phyloP scores from a whole-genome alignment of 1,140 invertebrate genomes.

The Oedothorax gibbosus region DNA sequence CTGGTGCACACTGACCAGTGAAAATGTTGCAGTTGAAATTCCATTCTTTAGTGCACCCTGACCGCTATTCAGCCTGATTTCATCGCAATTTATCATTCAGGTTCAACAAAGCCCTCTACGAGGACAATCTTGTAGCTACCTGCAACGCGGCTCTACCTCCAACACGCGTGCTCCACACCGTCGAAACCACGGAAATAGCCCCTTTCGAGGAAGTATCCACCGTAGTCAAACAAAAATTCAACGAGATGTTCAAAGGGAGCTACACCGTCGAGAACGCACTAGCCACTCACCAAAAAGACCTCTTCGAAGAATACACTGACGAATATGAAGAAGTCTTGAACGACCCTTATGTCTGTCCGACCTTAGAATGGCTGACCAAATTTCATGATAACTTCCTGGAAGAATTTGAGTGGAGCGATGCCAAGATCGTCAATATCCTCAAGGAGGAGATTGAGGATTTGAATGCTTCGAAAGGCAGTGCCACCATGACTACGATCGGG shows the following conservation, averaged over 20 bases:
- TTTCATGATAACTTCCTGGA: conserved; percentile 24
- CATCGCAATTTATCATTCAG: too few relatives aligned
- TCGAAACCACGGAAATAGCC: conserved; percentile 10
- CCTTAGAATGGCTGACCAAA: conserved; percentile 24
- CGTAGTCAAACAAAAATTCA: conserved; percentile 52
- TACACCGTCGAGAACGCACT: conserved; percentile 35
- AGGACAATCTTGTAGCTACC: conserved; percentile 22
- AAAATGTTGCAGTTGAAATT: too few relatives aligned
- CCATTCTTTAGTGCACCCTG: too few relatives aligned
- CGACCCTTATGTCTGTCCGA: conserved; percentile 47
- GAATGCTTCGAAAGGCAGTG: conserved; percentile 53
- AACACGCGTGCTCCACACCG: conserved; percentile 32
- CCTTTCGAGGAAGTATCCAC: conserved; percentile 35
- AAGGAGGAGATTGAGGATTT: conserved; percentile 52
- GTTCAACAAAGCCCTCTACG: neutral
- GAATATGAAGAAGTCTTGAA: conserved; percentile 49
- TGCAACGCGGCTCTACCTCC: conserved; percentile 47
- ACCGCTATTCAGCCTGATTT: too few relatives aligned
- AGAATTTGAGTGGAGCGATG: conserved; percentile 51
- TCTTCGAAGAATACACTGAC: conserved; percentile 54
- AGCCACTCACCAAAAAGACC: conserved; percentile 41
- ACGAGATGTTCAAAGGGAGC: conserved; percentile 52
- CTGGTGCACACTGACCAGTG: too few relatives aligned
- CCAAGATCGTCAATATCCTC: conserved; percentile 44
- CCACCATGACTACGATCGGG: conserved; percentile 21